A percentile compares a stretch with the other conserved stretches of the same genome.
These are phyloP conservation scores for Lasiurus cinereus DNA, from an alignment of 2,113 vertebrate species.

Conservation along the genomic window DNA sequence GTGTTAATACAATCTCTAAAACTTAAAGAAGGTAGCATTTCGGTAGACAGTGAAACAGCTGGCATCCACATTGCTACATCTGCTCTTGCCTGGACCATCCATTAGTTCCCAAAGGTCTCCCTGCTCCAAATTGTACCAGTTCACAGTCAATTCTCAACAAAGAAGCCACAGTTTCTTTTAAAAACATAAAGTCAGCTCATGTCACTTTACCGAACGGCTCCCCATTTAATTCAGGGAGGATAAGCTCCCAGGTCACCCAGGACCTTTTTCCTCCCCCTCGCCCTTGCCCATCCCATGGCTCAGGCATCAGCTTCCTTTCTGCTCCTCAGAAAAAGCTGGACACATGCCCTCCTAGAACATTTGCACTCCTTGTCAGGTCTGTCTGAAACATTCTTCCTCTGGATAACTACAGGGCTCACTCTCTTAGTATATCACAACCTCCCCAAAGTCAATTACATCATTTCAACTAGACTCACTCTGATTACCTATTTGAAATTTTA, in stretches of 20 bases:
- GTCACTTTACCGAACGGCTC: neutral
- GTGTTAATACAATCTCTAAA: neutral
- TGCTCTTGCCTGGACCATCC: neutral
- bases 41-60: neutral
- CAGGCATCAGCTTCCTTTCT: neutral
- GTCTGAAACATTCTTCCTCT: neutral
- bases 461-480: neutral
- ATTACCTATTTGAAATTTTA: neutral
- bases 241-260: too few relatives aligned
- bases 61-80: neutral
- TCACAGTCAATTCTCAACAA: neutral
- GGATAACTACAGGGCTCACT: too few relatives aligned
- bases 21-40: neutral
- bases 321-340: neutral
- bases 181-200: neutral
- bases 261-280: neutral
- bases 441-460: neutral
- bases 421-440: neutral
- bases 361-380: neutral
- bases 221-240: neutral
- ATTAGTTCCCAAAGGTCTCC: neutral
- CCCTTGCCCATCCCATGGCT: fast-evolving
- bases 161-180: neutral
- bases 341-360: neutral
- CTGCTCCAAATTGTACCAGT: neutral